Conservation (phyloP, 1,140 invertebrate species). For the Vollenhovia emeryi region DNA sequence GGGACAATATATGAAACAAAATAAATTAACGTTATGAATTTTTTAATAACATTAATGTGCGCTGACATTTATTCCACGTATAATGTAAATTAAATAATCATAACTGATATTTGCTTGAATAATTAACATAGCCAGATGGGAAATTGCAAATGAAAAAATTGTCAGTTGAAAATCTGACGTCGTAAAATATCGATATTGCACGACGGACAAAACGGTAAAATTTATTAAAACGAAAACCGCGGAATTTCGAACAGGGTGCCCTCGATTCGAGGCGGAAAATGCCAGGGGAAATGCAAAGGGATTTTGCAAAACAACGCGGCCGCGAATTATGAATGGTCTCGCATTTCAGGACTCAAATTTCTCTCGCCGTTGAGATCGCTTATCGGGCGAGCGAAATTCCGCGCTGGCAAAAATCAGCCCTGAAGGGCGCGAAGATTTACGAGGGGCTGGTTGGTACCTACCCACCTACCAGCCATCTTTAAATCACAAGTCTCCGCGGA, state of each 20-base stretch:
- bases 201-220: neutral
- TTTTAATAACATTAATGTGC: neutral
- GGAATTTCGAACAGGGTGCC: neutral
- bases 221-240: neutral
- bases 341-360: neutral
- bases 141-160: neutral
- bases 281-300: neutral
- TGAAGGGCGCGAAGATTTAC: constrained; percentile 28
- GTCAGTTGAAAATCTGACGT: neutral
- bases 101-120: neutral
- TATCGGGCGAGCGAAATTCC: neutral
- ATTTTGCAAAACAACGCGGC: neutral
- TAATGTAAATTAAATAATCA: neutral
- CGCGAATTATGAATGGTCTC: neutral
- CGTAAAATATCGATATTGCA: neutral
- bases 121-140: neutral
- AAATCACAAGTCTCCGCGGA: constrained; percentile 70
- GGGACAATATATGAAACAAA: neutral
- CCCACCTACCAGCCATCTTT: constrained; percentile 66
- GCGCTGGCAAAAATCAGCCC: constrained; percentile 21
- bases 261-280: neutral
- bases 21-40: neutral
- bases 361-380: neutral
- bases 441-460: neutral
- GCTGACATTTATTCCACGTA: neutral